Evolutionary conservation across 1,140 invertebrate genomes (phyloP).

Genomic region (Platyscapa corneri): DNA sequence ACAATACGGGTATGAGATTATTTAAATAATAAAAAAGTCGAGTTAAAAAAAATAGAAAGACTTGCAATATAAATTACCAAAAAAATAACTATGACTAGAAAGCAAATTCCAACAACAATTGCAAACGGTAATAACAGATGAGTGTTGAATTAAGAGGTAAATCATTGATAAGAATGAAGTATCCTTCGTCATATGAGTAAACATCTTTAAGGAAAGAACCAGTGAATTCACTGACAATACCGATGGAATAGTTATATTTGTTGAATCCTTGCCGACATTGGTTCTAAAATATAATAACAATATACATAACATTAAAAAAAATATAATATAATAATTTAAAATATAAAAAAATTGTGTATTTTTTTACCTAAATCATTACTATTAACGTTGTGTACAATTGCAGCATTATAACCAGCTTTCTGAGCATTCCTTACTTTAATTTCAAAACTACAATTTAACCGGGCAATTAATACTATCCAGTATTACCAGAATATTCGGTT

Average conservation of each 20-base stretch:
- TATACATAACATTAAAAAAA: background rate
- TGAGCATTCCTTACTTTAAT: slow-evolving; percentile 89
- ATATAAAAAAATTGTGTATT: background rate
- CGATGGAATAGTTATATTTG: slow-evolving; percentile 82
- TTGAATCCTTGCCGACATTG: slow-evolving; percentile 81
- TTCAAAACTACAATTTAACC: slow-evolving; percentile 88
- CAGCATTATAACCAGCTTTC: slow-evolving; percentile 84
- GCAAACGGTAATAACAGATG: slow-evolving; percentile 92
- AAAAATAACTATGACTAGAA: slow-evolving; percentile 87
- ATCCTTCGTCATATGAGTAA: slow-evolving; percentile 77
- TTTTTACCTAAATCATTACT: slow-evolving; percentile 83
- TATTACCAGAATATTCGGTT: slow-evolving; percentile 75
- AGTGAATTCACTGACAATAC: slow-evolving; percentile 83
- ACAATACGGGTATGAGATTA: too few relatives aligned
- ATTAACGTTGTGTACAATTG: slow-evolving; percentile 90
- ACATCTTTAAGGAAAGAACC: slow-evolving; percentile 78
- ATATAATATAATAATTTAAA: background rate
- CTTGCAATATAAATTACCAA: slow-evolving; percentile 77
- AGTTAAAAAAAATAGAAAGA: background rate
- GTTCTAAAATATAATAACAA: slow-evolving; percentile 74
- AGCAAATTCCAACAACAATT: slow-evolving; percentile 91
- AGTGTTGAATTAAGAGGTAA: slow-evolving; percentile 88
- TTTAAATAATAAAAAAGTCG: too few relatives aligned
- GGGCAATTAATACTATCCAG: slow-evolving; percentile 86
- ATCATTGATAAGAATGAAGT: slow-evolving; percentile 86